Base-by-base conservation (phyloP, 1,140 invertebrate species). In the Pygmarrhopalites habei region DNA sequence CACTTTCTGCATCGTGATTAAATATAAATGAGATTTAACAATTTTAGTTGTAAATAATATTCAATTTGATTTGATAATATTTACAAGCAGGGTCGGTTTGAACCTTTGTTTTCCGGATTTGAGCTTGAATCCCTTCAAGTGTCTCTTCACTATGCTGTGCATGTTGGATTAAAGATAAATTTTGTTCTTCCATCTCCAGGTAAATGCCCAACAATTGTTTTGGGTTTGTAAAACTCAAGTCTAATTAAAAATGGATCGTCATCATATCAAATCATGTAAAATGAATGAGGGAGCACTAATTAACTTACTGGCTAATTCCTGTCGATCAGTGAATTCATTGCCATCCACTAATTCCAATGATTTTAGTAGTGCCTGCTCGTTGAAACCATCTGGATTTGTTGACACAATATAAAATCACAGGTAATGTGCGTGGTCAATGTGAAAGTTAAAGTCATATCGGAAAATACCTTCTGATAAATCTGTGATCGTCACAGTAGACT, bases 181-280 rank as follows among this genome's bases (percentile, higher is more conserved):
- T 69, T 21, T 62, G 47, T 53, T 71, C 69, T 47, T 71, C 69
- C 60, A 69, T 63, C 29, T 71, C 69, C 1, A 49, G 23, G 46
- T 66, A 71, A 28, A 71, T 69, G 14, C 64, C 58, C 44, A 71
- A 30, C 3, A 71, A 58, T 41, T 71, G 65, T 19, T 59, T 62
- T 10, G 69, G 65, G 32, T 49, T 21, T 7, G 69, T 70, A 29
- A 70, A 70, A 21, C 65, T 70, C 15, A 57, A 35, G 64, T 51
- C 44, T 47, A n/a, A 41, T 21, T 15, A 47, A 19, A 25, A 47
- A n/a, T 52, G 23, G 19, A 35, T 35, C 15, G 5, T 35, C 5
- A 5, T 35, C 5, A 35, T 35, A 15, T 35, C 15, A 35, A 35
- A 35, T 35, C 5, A 35, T 15, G 15, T 7, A 35, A 7, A 35